Conservation (phyloP, 2,113 vertebrate genomes). For the Fulmarus glacialis region DNA sequence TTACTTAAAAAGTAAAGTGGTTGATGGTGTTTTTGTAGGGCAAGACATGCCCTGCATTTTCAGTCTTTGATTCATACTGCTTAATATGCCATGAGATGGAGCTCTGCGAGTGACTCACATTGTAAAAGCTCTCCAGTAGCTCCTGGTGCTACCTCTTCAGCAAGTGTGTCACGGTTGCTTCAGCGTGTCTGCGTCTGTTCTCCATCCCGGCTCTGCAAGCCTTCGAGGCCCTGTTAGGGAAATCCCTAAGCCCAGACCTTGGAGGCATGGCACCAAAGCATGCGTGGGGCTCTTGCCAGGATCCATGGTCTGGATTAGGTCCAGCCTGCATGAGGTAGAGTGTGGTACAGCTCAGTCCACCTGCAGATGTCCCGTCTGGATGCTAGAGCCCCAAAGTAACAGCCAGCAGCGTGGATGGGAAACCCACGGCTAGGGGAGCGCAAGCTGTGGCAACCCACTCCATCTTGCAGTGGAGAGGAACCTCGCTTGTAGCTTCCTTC, state of each 20-base stretch:
- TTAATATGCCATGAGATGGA: constrained; percentile 15
- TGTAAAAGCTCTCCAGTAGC: not conserved
- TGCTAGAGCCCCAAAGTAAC: not conserved
- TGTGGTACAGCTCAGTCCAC: not conserved
- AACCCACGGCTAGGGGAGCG: not conserved
- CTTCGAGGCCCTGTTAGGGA: not conserved
- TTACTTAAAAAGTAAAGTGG: constrained; percentile 44
- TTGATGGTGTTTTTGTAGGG: constrained; percentile 30
- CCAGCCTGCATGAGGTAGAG: not conserved
- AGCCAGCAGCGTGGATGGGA: not conserved
- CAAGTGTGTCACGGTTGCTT: not conserved
- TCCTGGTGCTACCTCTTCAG: not conserved
- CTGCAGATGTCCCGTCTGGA: not conserved
- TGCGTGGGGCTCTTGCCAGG: accelerated
- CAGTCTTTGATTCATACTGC: constrained; percentile 25
- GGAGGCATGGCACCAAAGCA: not conserved
- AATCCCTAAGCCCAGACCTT: not conserved
- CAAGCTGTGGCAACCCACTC: not conserved
- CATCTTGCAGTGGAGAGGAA: not conserved
- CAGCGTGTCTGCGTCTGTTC: not conserved
- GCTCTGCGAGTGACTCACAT: not conserved
- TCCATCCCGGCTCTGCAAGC: not conserved
- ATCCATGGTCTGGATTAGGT: not conserved
- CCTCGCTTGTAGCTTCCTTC: not conserved
- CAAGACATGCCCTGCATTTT: constrained; percentile 24